Evolutionary conservation across 2,797 vertebrate species (phyloP).

Genomic region (Sarcophilus harrisii): DNA sequence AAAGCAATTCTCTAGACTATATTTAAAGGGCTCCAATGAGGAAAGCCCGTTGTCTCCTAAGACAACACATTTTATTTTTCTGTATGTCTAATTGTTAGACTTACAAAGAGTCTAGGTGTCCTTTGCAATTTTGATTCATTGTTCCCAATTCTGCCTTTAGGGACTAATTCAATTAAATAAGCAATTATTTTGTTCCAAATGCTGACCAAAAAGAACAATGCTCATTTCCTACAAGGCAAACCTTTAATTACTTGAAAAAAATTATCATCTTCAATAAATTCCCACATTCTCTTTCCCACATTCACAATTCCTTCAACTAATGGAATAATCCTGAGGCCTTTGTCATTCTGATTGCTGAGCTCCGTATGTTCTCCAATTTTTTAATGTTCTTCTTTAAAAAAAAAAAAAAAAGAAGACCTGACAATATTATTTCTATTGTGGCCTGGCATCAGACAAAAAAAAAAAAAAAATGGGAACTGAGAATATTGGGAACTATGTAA

Average conservation of each 20-base stretch:
- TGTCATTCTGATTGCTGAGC: background rate
- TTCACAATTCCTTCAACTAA: background rate
- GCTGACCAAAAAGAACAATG: background rate
- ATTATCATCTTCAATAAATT: background rate
- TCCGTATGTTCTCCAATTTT: background rate
- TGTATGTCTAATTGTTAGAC: background rate
- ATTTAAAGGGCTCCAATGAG: background rate
- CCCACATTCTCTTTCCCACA: background rate
- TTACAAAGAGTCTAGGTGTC: background rate
- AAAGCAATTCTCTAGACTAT: background rate
- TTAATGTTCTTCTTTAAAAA: background rate
- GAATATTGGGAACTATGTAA: background rate
- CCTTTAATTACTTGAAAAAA: background rate
- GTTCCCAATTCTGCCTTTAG: background rate
- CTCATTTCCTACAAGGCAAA: background rate
- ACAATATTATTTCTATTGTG: background rate
- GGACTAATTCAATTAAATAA: background rate
- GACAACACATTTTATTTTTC: background rate
- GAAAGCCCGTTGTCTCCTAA: background rate
- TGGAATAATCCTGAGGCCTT: background rate
- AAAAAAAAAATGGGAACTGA: background rate
- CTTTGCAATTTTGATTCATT: background rate
- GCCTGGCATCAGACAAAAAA: background rate
- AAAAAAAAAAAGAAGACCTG: background rate
- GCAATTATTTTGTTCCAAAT: background rate